Conservation (phyloP, 2,888 invertebrate species). For the Cyrtodaria siliqua region DNA sequence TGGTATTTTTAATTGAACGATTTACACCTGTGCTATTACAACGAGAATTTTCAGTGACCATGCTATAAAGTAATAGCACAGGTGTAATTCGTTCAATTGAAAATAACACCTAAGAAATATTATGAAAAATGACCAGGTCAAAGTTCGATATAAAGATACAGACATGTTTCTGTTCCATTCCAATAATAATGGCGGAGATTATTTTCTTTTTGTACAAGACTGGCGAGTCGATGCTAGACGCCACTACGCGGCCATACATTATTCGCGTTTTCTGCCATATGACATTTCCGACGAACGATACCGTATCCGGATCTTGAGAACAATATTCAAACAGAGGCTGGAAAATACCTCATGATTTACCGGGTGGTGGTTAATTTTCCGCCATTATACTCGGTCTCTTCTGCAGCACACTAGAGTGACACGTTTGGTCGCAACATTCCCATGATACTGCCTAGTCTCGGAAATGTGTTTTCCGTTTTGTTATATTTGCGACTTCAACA, state of each 20-base stretch:
- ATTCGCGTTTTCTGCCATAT: constrained; percentile 79
- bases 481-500: constrained; percentile 73
- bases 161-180: constrained; percentile 48
- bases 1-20: too few species aligned
- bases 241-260: constrained; percentile 83
- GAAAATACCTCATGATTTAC: constrained; percentile 82
- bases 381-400: constrained; percentile 84
- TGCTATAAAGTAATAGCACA: too few species aligned
- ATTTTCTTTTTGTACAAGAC: constrained; percentile 85
- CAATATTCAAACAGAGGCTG: constrained; percentile 77
- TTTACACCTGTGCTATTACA: too few species aligned
- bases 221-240: constrained; percentile 85
- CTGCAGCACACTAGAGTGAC: constrained; percentile 86
- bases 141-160: too few species aligned
- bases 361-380: constrained; percentile 83
- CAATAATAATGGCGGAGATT: constrained; percentile 74
- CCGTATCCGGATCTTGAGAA: constrained; percentile 71
- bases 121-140: too few species aligned
- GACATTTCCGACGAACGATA: constrained; percentile 62
- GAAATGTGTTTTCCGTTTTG: constrained; percentile 81
- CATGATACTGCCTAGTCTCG: constrained; percentile 83
- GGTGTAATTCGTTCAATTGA: too few species aligned
- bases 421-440: constrained; percentile 83
- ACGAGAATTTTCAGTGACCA: too few species aligned
- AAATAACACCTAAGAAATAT: too few species aligned